Evolutionary conservation across 2,888 invertebrate genomes (phyloP), one percentile per base, ranked within the genome.

Genomic region (Stenichneumon culpator): DNA sequence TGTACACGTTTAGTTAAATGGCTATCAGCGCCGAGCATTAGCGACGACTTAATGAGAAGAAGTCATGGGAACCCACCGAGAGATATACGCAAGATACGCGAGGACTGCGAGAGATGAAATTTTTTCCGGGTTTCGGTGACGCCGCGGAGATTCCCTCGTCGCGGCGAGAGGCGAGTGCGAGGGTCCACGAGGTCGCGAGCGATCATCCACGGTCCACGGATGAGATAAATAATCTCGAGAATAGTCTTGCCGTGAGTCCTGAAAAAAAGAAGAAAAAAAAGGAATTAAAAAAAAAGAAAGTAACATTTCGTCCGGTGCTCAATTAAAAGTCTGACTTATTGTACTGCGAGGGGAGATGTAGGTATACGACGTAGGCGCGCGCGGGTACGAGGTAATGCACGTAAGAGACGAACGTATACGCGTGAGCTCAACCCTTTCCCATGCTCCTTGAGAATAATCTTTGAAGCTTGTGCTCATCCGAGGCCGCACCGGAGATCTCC

Each of bases 141-240:
- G 80, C 47, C n/a, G 19, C 54, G 65, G 60, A 75, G 79, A 83
- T 79, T 77, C 77, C 67, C 52, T 54, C 67, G 67, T 22, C 47
- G 39, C 19, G 60, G 39, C 57, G 52, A 60, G 69, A 54, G 19
- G 54, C 54, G 72, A 39, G 7, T 39, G 68, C 54, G 68, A 69
- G 74, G 67, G 11, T 47, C 72, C 75, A 63, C 50, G 75, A 77
- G 70, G 83, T 80, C 57, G 79, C n/a, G 25, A 36, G n/a, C 39
- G 74, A 57, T 50, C 57, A 25, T 22, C 52, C 52, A 47, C 44
- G 44, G 44, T 47, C 57, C 22, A 57, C 57, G 63, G 28, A 25
- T 73, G 80, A 84, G 78, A 84, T 84, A 78, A 84, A 77, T 84
- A 73, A 84, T 84, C 84, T 84, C 44, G 81, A 69, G 77, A 68